Conservation (phyloP, 2,113 vertebrate genomes). For the Campylomormyrus tamandua region DNA sequence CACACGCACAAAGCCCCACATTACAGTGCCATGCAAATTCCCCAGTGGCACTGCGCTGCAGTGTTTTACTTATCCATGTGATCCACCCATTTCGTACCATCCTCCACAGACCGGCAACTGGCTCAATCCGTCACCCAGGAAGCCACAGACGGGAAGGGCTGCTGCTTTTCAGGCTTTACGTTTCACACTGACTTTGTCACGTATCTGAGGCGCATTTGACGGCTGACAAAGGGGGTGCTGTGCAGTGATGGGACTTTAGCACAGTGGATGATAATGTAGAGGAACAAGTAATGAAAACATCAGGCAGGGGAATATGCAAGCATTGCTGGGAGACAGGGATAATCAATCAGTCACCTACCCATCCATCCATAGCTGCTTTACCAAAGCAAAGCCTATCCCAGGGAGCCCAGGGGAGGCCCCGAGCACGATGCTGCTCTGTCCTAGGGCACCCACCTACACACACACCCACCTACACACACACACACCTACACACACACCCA, state of each 20-base stretch:
- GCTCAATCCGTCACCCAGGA: background rate
- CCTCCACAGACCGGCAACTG: background rate
- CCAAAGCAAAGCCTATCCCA: background rate
- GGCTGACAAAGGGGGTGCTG: background rate
- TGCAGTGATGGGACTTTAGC: background rate
- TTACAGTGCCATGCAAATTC: background rate
- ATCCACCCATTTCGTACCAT: background rate
- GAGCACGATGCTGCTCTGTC: background rate
- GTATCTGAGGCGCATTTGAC: background rate
- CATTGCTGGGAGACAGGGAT: background rate
- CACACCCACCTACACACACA: no score
- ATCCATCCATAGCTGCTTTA: background rate
- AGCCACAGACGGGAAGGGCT: background rate
- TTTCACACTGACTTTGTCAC: background rate
- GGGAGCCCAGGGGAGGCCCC: background rate
- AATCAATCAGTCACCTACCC: background rate
- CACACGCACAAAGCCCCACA: background rate
- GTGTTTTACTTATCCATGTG: background rate
- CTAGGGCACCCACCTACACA: background rate
- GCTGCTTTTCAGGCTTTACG: background rate
- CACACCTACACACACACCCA: no score
- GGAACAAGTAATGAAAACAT: background rate
- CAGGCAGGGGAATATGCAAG: background rate
- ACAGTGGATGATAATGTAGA: background rate
- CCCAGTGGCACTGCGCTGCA: background rate